These are phyloP conservation scores for Onychomys torridus DNA, from an alignment of 2,797 vertebrate species.

Conservation along the genomic window DNA sequence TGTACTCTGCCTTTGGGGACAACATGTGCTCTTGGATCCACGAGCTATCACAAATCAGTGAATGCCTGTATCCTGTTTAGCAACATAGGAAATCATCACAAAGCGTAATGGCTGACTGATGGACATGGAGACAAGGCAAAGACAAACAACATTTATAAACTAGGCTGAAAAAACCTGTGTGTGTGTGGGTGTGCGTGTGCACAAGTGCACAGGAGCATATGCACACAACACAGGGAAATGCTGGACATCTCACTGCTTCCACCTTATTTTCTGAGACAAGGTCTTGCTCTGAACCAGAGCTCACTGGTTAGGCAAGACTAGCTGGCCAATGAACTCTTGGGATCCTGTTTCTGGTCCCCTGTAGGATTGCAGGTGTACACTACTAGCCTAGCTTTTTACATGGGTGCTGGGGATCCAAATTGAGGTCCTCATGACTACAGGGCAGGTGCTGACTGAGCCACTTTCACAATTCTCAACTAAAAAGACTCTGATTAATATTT, in stretches of 20 bases:
- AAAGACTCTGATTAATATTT: neutral
- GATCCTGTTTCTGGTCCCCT: neutral
- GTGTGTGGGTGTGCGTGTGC: neutral
- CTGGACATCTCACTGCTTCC: neutral
- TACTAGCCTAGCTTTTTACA: neutral
- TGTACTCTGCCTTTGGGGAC: neutral
- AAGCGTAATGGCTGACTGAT: slow-evolving; percentile 29
- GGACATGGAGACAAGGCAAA: neutral
- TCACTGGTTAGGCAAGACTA: neutral
- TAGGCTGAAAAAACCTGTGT: slow-evolving; percentile 24
- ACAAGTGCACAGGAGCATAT: neutral
- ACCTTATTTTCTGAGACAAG: neutral
- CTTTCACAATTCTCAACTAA: neutral
- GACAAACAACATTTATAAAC: slow-evolving; percentile 3
- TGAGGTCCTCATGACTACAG: neutral
- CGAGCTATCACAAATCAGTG: slow-evolving; percentile 11
- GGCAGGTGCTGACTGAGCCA: neutral
- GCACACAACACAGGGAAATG: neutral
- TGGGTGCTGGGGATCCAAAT: neutral
- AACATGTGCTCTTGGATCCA: slow-evolving; percentile 3
- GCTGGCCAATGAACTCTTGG: neutral
- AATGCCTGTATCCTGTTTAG: slow-evolving; percentile 43
- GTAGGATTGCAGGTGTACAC: neutral
- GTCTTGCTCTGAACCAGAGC: neutral
- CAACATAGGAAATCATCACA: slow-evolving; percentile 59